Evolutionary conservation across 2,888 invertebrate species (phyloP), one percentile per base, ranked within the genome.

Genomic region (Zaprionus lineosus): DNA sequence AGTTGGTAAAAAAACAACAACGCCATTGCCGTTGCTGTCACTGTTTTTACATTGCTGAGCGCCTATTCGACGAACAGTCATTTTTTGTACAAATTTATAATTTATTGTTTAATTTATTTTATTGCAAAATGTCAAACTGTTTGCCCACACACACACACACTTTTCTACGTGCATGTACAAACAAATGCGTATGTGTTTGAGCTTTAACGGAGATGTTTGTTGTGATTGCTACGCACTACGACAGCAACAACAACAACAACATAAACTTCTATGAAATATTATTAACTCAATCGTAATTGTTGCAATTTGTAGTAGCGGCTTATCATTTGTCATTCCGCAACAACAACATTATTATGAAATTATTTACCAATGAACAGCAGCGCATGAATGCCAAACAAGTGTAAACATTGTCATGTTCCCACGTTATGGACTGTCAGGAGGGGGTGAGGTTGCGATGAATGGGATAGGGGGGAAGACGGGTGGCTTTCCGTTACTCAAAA

Each of bases 1-100:
- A 56, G 29, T 53, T 46, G 61, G 24, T 44, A n/a, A 41, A 51
- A 39, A 31, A 53, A 46, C 60, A 58, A 40, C 50, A 61, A 61
- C 65, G 50, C 31, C 51, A 36, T 36, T 52, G 19, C 21, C 6
- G 57, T 28, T 52, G 39, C 39, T n/a, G 50, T 24, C 39, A 29
- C 29, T 36, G 53, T 44, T 7, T 51, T 16, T 6, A 43, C 46
- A 11, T 55, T 79, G 61, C 81, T 82, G 81, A 37, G 61, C 84
- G 81, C 81, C 81, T 82, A 81, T 58, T 84, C 64, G 48, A 9
- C 40, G 52, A 78, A 71, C 86, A 85, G 86, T 82, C 81, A 86
- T 85, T 82, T 82, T 86, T 86, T 82, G 84, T 82, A 86, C 81
- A 85, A 82, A 86, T 82, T 86, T 86, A 82, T 85, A 82, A 82